Evolutionary conservation across 2,113 vertebrate genomes (phyloP).

Genomic region (Glareola pratincola): DNA sequence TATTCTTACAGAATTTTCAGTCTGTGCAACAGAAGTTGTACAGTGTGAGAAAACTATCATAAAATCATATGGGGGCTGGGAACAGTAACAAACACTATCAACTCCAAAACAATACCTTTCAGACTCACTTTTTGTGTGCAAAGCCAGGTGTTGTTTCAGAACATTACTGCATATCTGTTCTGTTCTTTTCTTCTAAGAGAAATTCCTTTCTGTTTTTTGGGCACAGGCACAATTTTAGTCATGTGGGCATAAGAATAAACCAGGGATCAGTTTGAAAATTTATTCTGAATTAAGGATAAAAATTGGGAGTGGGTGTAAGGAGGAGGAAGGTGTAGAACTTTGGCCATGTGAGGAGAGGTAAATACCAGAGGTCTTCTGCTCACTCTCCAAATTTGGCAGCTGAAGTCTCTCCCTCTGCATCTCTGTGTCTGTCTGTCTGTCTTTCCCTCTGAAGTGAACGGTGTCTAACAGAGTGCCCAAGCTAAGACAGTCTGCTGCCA

Average conservation of each 20-base stretch:
- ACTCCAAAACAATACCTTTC: background rate
- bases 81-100: background rate
- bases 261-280: background rate
- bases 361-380: background rate
- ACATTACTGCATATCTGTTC: rapidly evolving
- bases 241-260: background rate
- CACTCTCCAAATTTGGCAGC: background rate
- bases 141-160: background rate
- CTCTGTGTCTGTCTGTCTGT: background rate
- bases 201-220: background rate
- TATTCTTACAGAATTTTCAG: background rate
- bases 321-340: background rate
- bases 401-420: background rate
- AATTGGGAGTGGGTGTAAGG: rapidly evolving
- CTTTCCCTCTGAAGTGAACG: background rate
- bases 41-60: background rate
- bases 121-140: background rate
- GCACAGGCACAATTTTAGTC: background rate
- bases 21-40: background rate
- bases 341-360: background rate
- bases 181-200: background rate
- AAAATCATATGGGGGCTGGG: background rate
- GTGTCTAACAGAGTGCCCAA: background rate
- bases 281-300: background rate
- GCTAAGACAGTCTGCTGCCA: background rate